Percentiles rank a stretch among this genome's conserved stretches.
Evolutionary conservation across 2,797 vertebrate species (phyloP).

Genomic region (Lepidocolaptes lacrymiger): DNA sequence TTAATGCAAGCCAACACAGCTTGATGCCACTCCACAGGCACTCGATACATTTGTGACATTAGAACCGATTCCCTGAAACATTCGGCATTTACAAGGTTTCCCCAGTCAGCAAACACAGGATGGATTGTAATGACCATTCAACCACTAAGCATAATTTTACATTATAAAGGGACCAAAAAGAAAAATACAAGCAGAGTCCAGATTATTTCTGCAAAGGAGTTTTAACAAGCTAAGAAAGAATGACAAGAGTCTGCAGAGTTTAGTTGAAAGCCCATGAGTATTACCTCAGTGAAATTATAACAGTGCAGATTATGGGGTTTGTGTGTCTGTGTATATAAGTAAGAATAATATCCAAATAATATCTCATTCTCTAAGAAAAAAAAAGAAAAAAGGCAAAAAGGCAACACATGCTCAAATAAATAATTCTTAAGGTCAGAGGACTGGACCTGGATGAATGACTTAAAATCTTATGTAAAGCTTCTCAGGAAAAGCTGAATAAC

Average conservation of each 20-base stretch:
- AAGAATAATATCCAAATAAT: background rate
- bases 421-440: background rate
- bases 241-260: background rate
- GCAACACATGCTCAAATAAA: background rate
- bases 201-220: background rate
- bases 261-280: background rate
- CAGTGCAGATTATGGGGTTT: background rate
- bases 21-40: background rate
- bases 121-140: background rate
- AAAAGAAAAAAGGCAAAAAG: background rate
- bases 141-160: background rate
- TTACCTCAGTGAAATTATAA: background rate
- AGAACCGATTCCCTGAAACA: background rate
- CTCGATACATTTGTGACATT: background rate
- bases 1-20: background rate
- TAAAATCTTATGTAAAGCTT: background rate
- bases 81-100: background rate
- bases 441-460: background rate
- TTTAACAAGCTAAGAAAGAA: background rate
- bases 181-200: background rate
- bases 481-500: background rate
- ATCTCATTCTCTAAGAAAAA: background rate
- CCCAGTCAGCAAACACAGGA: background rate
- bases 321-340: background rate
- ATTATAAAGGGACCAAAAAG: background rate